Percentiles rank a stretch among this genome's conserved stretches.
phyloP scores from a whole-genome alignment of 2,797 vertebrate species.

The Helarctos malayanus region DNA sequence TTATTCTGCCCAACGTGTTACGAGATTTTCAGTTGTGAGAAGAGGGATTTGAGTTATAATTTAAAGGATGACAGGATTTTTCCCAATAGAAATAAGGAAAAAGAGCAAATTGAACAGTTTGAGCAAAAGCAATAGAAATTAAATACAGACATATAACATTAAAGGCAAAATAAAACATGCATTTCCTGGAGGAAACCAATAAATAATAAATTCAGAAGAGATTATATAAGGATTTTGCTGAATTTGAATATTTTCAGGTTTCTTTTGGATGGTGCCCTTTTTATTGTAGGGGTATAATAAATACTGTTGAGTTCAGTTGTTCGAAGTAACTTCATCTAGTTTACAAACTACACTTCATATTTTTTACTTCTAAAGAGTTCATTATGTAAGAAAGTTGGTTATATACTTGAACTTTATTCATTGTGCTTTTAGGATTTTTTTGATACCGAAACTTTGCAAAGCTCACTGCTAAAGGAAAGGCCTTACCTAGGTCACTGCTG shows the following conservation, averaged over 20 bases:
- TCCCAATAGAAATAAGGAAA: background rate
- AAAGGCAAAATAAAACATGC: background rate
- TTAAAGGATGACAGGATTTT: background rate
- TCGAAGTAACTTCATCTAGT: background rate
- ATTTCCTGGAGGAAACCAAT: background rate
- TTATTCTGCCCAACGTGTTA: background rate
- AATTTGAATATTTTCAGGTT: background rate
- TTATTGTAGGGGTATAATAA: background rate
- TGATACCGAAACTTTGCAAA: background rate
- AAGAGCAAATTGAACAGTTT: background rate
- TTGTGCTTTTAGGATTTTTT: background rate
- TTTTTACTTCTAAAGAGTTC: background rate
- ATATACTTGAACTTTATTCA: background rate
- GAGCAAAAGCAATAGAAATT: background rate
- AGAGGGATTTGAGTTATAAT: background rate
- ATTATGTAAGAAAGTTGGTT: background rate
- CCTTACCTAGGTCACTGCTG: background rate
- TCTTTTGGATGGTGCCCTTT: background rate
- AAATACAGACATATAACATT: background rate
- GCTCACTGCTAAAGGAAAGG: background rate
- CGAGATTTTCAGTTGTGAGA: background rate
- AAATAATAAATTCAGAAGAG: background rate
- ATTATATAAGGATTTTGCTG: background rate
- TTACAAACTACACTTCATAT: background rate
- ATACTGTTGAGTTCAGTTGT: background rate